Conservation (phyloP, 2,888 invertebrate species). For the Drosophila austrosaltans region DNA sequence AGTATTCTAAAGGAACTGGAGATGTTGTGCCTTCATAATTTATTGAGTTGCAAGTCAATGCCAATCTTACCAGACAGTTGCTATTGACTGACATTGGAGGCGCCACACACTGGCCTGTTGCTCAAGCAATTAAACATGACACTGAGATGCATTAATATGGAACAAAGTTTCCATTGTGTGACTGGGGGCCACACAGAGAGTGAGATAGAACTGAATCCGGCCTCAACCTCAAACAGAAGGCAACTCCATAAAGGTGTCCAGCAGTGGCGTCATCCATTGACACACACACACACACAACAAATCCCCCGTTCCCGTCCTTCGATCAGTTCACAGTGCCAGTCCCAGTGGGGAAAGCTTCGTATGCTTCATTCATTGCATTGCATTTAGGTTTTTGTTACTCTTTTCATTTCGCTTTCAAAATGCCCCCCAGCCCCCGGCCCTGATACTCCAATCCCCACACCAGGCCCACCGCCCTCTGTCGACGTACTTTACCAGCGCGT, state of each 20-base stretch:
- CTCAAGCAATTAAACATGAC: slow-evolving; percentile 42
- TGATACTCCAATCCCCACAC: background rate
- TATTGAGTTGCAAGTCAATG: slow-evolving; percentile 5
- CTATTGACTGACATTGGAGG: slow-evolving; percentile 18
- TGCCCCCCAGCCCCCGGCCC: background rate
- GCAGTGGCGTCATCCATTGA: slow-evolving; percentile 69
- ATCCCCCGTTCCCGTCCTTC: slow-evolving; percentile 17
- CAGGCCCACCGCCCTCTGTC: slow-evolving; percentile 19
- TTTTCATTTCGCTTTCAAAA: slow-evolving; percentile 58
- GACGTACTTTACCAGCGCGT: slow-evolving; percentile 71
- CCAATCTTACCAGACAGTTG: background rate
- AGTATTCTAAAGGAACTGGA: background rate
- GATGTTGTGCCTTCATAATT: slow-evolving; percentile 4
- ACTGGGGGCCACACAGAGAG: slow-evolving; percentile 35
- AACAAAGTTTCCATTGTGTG: slow-evolving; percentile 30
- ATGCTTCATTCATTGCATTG: slow-evolving; percentile 51
- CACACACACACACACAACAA: slow-evolving; percentile 38
- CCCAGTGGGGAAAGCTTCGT: slow-evolving; percentile 27
- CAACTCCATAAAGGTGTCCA: slow-evolving; percentile 62
- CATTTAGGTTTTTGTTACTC: slow-evolving; percentile 61
- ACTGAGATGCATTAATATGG: slow-evolving; percentile 34
- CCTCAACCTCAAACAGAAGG: slow-evolving; percentile 44
- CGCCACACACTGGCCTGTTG: slow-evolving; percentile 29
- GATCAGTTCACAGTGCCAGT: slow-evolving; percentile 23
- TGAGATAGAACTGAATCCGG: slow-evolving; percentile 12